Conservation (phyloP, 2,797 vertebrate species). For the Cuculus canorus region DNA sequence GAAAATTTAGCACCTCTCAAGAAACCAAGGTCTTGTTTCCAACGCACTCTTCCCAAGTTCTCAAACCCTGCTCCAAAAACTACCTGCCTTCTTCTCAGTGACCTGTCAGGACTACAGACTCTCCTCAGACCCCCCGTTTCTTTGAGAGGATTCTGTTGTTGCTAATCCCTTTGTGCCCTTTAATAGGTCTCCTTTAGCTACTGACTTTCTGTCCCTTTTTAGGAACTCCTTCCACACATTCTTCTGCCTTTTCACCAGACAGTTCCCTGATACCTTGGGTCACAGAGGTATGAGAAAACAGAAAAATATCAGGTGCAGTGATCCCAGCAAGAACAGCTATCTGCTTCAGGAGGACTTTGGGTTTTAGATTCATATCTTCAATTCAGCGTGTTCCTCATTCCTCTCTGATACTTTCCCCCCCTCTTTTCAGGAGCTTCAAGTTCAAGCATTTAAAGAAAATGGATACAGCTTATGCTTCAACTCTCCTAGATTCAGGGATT, state of each 20-base stretch:
- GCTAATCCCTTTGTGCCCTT: not conserved
- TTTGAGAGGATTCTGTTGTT: not conserved
- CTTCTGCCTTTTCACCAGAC: not conserved
- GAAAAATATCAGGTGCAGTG: conserved; percentile 23
- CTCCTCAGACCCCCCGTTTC: not conserved
- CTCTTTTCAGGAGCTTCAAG: not conserved
- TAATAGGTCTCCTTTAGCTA: not conserved
- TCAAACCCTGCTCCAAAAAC: not conserved
- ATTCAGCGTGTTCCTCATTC: conserved; percentile 26
- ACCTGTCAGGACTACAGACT: not conserved
- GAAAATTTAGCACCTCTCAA: not conserved
- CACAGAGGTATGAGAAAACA: not conserved
- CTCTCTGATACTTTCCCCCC: not conserved
- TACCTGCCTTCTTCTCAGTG: rapidly evolving
- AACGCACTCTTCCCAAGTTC: not conserved
- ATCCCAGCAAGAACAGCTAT: conserved; percentile 20
- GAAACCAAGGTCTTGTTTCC: not conserved
- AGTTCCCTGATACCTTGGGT: not conserved
- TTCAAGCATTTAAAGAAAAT: not conserved
- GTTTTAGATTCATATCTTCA: conserved; percentile 6
- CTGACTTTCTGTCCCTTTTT: not conserved
- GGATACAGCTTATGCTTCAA: not conserved
- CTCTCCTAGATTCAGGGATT: not conserved
- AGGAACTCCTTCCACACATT: not conserved
- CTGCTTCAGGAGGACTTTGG: conserved; percentile 34